These are phyloP conservation scores for Platerodrilus igneus DNA, from an alignment of 2,888 invertebrate species.

Conservation along the genomic window DNA sequence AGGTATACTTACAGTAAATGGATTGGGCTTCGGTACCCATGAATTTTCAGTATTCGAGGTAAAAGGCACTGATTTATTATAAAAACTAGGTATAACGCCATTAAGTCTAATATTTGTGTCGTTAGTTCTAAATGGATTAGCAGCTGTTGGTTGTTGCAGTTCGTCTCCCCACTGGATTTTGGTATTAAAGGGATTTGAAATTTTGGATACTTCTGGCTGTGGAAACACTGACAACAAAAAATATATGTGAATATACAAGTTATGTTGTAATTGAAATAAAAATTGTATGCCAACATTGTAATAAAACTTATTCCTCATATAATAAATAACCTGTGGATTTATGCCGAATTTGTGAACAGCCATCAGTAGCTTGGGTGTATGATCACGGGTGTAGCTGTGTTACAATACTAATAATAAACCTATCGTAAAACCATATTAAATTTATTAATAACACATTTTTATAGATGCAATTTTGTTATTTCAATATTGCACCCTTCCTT, in stretches of 20 bases:
- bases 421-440: too few relatives aligned
- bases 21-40: conserved; percentile 36
- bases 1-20: too few relatives aligned
- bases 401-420: too few relatives aligned
- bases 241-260: background rate
- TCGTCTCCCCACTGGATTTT: conserved; percentile 14
- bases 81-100: conserved; percentile 14
- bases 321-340: too few relatives aligned
- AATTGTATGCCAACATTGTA: too few relatives aligned
- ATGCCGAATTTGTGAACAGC: too few relatives aligned
- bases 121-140: conserved; percentile 39
- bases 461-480: too few relatives aligned
- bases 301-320: too few relatives aligned
- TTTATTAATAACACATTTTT: too few relatives aligned
- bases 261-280: background rate
- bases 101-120: conserved; percentile 32
- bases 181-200: conserved; percentile 31
- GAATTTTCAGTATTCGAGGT: conserved; percentile 25
- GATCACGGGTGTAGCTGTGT: too few relatives aligned
- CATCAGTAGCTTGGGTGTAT: too few relatives aligned
- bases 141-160: conserved; percentile 12
- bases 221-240: conserved; percentile 33
- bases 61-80: conserved; percentile 11
- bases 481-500: too few relatives aligned
- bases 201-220: conserved; percentile 32